Base-by-base conservation (phyloP, 2,113 vertebrate species). In the Climacteris rufus region DNA sequence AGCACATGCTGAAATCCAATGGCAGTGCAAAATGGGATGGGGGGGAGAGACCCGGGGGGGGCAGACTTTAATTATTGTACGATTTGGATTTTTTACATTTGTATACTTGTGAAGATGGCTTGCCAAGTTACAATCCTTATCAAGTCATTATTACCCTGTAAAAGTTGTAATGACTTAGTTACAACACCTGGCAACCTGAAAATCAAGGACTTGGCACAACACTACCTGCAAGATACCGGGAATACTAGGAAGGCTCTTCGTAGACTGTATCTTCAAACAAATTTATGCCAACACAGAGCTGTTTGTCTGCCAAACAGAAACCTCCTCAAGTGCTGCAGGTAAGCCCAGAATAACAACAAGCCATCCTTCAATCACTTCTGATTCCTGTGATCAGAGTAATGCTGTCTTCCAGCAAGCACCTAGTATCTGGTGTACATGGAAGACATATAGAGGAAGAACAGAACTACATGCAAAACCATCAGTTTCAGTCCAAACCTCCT, bases 271-370 rank as follows among this genome's bases (percentile, higher is more conserved):
- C 77, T 79, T 90, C 68, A 72, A 90, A 68, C 30, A 77, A 25
- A 61, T 6, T 15, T 31, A 13, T 11, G 5, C 57, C 63, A 57
- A 53, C 24, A 40, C 65, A 39, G 79, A 87, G 85, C 56, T 80
- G 54, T 57, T 83, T 42, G 40, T 86, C 88, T 92, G 79, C 56
- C 76, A 90, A 21, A 59, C 27, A 80, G 64, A 92, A 90, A 52
- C 52, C 44, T 87, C 71, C 57, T 82, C 23, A 44, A 56, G 64
- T 30, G 57, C 77, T 89, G 63, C 85, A 76, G 66, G 16, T 8
- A 50, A 37, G 28, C 65, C 52, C 52, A 75, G 68, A 61, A 57
- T 81, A 84, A n/a, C 19, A 91, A 40, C 16, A 33, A 27, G 6
- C 40, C 39, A 45, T 65, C 37, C 30, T 27, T 69, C 50, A 31